phyloP scores from a whole-genome alignment of 53 echinoderm and acorn worm species.

The Crossaster papposus region DNA sequence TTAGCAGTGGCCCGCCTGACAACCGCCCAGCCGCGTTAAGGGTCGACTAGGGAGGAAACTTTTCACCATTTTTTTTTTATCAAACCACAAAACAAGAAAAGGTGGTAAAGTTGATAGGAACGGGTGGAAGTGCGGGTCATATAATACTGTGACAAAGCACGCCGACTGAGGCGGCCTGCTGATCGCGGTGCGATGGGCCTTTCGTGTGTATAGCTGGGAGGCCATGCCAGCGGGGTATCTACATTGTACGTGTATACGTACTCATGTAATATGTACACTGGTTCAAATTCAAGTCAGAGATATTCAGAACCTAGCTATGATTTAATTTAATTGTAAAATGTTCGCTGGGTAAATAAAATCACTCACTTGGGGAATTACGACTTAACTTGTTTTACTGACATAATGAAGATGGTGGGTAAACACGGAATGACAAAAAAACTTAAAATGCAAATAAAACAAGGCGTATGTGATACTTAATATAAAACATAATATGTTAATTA shows the following conservation, averaged over 20 bases:
- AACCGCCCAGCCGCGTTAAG: conserved; percentile 3
- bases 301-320: no score
- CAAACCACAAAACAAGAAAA: conserved; percentile 33
- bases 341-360: no score
- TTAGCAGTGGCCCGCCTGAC: not conserved
- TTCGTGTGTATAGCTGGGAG: conserved; percentile 33
- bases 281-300: not conserved
- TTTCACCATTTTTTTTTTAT: not conserved
- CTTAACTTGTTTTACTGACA: no score
- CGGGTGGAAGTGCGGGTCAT: conserved; percentile 8
- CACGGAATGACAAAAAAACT: no score
- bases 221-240: not conserved
- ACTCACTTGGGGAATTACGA: no score
- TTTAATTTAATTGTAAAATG: no score
- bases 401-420: no score
- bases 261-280: not conserved
- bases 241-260: not conserved
- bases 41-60: conserved; percentile 31
- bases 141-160: conserved; percentile 30
- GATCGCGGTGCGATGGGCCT: not conserved
- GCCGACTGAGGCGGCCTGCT: conserved; percentile 43
- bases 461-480: no score
- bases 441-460: no score
- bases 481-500: no score
- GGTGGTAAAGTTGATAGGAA: conserved; percentile 29